phyloP scores from a whole-genome alignment of 2,113 vertebrate species.

The Grammomys surdaster region DNA sequence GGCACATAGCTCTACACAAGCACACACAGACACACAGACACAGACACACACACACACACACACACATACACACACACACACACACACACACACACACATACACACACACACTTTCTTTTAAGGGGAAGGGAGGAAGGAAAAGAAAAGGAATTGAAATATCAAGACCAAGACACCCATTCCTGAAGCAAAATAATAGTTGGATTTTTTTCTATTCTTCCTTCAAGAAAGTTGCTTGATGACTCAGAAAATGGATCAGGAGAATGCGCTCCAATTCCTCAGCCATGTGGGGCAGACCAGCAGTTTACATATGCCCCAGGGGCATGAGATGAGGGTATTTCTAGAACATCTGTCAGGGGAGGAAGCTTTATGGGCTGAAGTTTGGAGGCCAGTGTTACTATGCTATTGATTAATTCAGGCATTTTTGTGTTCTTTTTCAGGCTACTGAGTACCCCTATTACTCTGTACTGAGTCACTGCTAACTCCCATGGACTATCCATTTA shows the following conservation, averaged over 20 bases:
- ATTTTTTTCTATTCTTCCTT: background rate
- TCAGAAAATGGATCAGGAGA: background rate
- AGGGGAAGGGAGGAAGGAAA: background rate
- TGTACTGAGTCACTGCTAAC: background rate
- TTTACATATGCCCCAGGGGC: background rate
- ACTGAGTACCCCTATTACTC: background rate
- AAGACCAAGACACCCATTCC: background rate
- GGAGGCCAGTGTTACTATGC: background rate
- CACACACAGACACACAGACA: background rate
- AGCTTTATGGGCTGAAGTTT: background rate
- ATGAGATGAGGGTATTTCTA: background rate
- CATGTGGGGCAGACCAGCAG: background rate
- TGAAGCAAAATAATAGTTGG: background rate
- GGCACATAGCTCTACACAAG: background rate
- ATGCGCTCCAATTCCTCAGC: background rate
- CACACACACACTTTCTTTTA: background rate
- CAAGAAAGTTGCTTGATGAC: constrained; percentile 6
- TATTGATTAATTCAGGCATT: background rate
- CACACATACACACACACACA: background rate
- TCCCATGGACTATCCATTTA: background rate
- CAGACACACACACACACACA: background rate
- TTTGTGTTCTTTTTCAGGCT: background rate
- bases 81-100: background rate
- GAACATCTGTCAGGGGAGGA: background rate
- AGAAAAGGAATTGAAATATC: background rate